Percentiles rank a stretch among this genome's conserved stretches.
Evolutionary conservation across 2,797 vertebrate genomes (phyloP).

Genomic region (Enteromius anoplus): DNA sequence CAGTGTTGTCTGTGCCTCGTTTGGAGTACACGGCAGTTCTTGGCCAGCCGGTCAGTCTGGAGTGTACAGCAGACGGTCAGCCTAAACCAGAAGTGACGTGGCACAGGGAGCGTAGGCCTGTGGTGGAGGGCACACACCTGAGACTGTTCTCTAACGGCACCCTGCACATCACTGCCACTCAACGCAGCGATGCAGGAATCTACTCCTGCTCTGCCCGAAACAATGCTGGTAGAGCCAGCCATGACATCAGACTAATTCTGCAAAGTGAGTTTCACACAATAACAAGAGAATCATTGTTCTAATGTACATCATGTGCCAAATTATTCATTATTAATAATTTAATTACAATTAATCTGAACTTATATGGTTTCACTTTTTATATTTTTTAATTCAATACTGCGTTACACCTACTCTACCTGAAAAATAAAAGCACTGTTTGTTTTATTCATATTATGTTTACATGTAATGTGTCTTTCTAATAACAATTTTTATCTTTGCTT

Average conservation of each 20-base stretch:
- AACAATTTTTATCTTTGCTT: too few relatives aligned
- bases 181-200: constrained; percentile 76
- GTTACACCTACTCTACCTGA: too few relatives aligned
- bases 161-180: constrained; percentile 70
- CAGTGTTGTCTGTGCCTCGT: constrained; percentile 74
- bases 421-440: too few relatives aligned
- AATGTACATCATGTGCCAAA: not conserved
- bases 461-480: too few relatives aligned
- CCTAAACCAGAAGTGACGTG: constrained; percentile 78
- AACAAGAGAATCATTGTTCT: not conserved
- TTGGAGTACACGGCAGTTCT: constrained; percentile 73
- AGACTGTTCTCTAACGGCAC: constrained; percentile 79
- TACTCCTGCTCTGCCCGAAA: constrained; percentile 81
- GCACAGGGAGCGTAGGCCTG: constrained; percentile 73
- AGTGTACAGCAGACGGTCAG: constrained; percentile 77
- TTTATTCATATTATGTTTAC: too few relatives aligned
- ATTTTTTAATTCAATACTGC: too few relatives aligned
- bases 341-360: too few relatives aligned
- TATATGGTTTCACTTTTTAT: too few relatives aligned
- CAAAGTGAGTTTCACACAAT: constrained; percentile 69
- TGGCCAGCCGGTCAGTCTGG: constrained; percentile 73
- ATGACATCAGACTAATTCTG: constrained; percentile 76
- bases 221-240: constrained; percentile 74
- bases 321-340: not conserved
- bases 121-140: constrained; percentile 68